Base-by-base conservation (phyloP, 2,797 vertebrate species). In the Melanotaenia maccullochi region DNA sequence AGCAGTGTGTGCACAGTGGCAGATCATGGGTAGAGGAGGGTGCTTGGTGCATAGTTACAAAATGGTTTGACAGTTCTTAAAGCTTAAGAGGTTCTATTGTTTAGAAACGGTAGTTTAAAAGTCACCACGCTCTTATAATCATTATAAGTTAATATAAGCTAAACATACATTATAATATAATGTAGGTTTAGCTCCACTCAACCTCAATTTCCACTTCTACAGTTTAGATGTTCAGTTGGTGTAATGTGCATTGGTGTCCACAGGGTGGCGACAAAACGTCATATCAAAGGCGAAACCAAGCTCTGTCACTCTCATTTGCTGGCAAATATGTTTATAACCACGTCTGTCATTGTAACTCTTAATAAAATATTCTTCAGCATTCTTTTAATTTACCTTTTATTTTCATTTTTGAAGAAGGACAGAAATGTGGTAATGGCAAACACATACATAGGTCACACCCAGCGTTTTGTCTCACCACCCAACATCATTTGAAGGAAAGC, bases 401-500 rank as follows among this genome's bases (percentile, higher is more conserved):
- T 28, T 30, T 55, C 0, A 24, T 14, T 4, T 4, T 28, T 11
- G 4, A 25, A 7, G 24, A 28, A 25, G 12, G 9, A n/a, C 44
- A 51, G 38, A 47, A 22, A 61, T 58, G 9, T 47, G n/a, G 61
- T 47, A 57, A 42, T 54, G 65, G 36, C 36, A 64, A 24, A 51
- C 61, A 68, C 70, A 60, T 42, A 79, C 55, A 75, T 62, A 69
- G 82, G 88, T 91, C 76, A 86, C 86, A 87, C 86, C 81, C 85
- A 82, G 59, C 84, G 65, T 72, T 60, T 71, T 9, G 47, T 52
- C 68, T 74, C 67, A 51, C 75, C 40, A 30, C 65, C 75, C 70
- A 61, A 52, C 73, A 83, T 84, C 61, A 73, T 69, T 71, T 71
- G n/a, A 82, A 64, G 71, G 58, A 57, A 33, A 80, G 67, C 60